Base-by-base conservation (phyloP, 2,888 invertebrate species). In the Spatulosminthurus flaviceps region DNA sequence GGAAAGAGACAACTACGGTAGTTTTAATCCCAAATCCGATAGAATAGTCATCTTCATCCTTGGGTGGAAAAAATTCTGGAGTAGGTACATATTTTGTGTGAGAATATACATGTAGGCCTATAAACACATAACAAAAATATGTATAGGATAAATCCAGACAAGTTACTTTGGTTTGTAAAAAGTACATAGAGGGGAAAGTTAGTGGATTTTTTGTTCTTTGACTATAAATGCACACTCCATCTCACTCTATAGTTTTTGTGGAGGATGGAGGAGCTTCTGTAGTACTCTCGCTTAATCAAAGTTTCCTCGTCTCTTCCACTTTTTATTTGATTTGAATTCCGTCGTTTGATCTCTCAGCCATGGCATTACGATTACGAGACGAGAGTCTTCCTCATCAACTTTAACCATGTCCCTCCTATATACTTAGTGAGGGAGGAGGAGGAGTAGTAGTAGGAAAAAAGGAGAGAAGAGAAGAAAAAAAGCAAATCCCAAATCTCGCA, bases 301-400 rank as follows among this genome's bases (percentile, higher is more conserved):
- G 67, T 67, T 70, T 70, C 41, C 70, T 70, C 70, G 70, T 70
- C 70, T 51, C 51, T 70, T 72, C 43, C 71, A 24, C 71, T 43
- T 72, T 43, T 43, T 26, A 72, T 61, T 60, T 60, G 73, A 73
- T 61, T 73, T 73, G 73, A 73, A 73, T 73, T 73, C 73, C 61
- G 29, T 73, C 61, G 26, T 73, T 73, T 73, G 73, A 73, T 73
- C 73, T 73, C 61, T 61, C 73, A 73, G 43, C 73, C 73, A 24
- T 73, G 61, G 24, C 41, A 71, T 71, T 71, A 24, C 22, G 51
- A 51, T 51, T 51, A 51, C 70, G 34, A 70, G 28, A 22, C 69
- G 29, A 19, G 11, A 26, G 34, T 70, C 22, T 70, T 67, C 29
- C 41, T 70, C 34, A 22, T 41, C 21, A 70, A 70, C 34, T 41